phyloP scores from a whole-genome alignment of 2,113 vertebrate species.

The Psilopsiagon aurifrons region DNA sequence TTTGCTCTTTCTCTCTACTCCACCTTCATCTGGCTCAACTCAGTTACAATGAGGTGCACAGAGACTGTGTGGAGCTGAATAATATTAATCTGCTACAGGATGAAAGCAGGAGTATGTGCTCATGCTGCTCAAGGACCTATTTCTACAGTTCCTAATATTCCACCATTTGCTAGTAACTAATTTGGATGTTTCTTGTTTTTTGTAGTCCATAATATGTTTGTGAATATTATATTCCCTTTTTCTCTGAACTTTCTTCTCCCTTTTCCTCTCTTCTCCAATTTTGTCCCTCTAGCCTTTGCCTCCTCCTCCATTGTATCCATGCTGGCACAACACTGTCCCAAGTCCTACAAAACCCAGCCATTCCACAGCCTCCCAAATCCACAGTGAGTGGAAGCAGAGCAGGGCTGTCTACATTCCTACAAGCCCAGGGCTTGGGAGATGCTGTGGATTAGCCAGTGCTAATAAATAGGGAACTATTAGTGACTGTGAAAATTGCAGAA shows the following conservation, averaged over 20 bases:
- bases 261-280: background rate
- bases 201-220: background rate
- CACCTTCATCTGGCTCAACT: background rate
- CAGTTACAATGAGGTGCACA: background rate
- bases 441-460: conserved; percentile 14
- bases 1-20: background rate
- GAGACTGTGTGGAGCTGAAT: background rate
- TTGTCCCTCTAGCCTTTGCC: background rate
- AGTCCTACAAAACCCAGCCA: background rate
- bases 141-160: background rate
- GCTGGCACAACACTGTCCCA: background rate
- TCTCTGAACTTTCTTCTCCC: background rate
- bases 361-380: background rate
- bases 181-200: background rate
- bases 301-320: background rate
- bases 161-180: background rate
- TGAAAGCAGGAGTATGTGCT: background rate
- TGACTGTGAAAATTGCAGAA: conserved; percentile 32
- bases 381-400: background rate
- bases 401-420: conserved; percentile 6
- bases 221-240: background rate
- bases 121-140: background rate
- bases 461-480: conserved; percentile 18
- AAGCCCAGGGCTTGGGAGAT: background rate
- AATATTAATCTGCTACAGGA: background rate